Percentiles rank a stretch among this genome's conserved stretches.
These are phyloP conservation scores for Poecilobothrus nobilitatus DNA, from an alignment of 2,888 invertebrate species.

Conservation along the genomic window DNA sequence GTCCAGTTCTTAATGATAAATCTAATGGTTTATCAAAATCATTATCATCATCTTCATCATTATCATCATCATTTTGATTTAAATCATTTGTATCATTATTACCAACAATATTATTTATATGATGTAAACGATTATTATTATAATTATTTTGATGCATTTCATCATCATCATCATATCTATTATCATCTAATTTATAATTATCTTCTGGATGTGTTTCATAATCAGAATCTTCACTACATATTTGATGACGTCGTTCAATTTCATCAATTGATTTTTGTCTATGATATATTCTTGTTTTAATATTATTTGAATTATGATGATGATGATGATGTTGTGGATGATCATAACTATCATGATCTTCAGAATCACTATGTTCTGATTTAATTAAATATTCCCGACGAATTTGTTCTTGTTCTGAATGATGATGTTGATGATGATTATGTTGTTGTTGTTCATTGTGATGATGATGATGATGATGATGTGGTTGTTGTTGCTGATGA, in stretches of 20 bases:
- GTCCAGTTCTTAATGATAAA: slow-evolving; percentile 53
- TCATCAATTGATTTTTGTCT: neutral
- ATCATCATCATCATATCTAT: neutral
- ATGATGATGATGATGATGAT: neutral
- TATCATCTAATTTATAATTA: slow-evolving; percentile 14
- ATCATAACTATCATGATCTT: neutral
- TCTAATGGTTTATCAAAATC: slow-evolving; percentile 66
- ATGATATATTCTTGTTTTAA: neutral
- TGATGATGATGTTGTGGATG: too few relatives aligned
- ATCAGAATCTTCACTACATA: slow-evolving; percentile 15
- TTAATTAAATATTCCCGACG: too few relatives aligned
- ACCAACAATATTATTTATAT: neutral
- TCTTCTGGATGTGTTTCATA: slow-evolving; percentile 12
- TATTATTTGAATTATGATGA: neutral
- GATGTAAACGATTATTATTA: slow-evolving; percentile 24
- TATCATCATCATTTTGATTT: slow-evolving; percentile 7
- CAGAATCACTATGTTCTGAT: slow-evolving; percentile 7
- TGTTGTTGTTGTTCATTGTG: neutral
- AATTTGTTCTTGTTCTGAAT: neutral
- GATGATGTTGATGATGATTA: neutral
- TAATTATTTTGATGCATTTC: slow-evolving; percentile 25
- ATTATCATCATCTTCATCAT: slow-evolving; percentile 23
- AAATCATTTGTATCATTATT: slow-evolving; percentile 9
- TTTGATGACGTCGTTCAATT: neutral
- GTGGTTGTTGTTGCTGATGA: neutral